Conservation (phyloP, 2,888 invertebrate species). For the Amphipyra tragopoginis region DNA sequence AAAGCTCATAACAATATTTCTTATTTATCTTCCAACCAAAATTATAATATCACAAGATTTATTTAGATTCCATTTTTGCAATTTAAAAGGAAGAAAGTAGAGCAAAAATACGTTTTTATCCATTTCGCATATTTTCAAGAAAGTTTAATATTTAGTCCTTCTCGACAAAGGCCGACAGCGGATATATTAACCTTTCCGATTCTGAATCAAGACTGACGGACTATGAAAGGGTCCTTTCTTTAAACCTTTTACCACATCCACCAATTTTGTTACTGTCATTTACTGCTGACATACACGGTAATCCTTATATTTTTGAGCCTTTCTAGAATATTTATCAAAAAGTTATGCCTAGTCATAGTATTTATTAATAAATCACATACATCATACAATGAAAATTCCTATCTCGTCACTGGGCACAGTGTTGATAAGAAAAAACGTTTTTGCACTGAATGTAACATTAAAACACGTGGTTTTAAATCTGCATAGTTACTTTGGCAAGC, state of each 20-base stretch:
- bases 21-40: neutral
- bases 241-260: slow-evolving; percentile 28
- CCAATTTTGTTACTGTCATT: slow-evolving; percentile 34
- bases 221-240: slow-evolving; percentile 24
- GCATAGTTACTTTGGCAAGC: slow-evolving; percentile 53
- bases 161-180: slow-evolving; percentile 30
- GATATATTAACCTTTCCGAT: slow-evolving; percentile 46
- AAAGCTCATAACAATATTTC: too few relatives aligned
- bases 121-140: slow-evolving; percentile 10
- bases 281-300: slow-evolving; percentile 36
- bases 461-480: slow-evolving; percentile 55
- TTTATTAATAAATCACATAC: neutral
- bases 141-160: slow-evolving; percentile 40
- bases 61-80: neutral
- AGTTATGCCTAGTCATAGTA: neutral
- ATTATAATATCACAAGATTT: neutral
- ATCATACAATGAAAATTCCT: slow-evolving; percentile 9
- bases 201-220: slow-evolving; percentile 34
- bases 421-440: slow-evolving; percentile 47
- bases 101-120: slow-evolving; percentile 8
- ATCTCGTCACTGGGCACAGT: slow-evolving; percentile 26
- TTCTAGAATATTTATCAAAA: slow-evolving; percentile 6
- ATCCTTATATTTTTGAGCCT: slow-evolving; percentile 7
- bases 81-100: neutral
- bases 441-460: slow-evolving; percentile 33